Evolutionary conservation across 2,113 vertebrate genomes (phyloP).

Genomic region (Willisornis vidua): DNA sequence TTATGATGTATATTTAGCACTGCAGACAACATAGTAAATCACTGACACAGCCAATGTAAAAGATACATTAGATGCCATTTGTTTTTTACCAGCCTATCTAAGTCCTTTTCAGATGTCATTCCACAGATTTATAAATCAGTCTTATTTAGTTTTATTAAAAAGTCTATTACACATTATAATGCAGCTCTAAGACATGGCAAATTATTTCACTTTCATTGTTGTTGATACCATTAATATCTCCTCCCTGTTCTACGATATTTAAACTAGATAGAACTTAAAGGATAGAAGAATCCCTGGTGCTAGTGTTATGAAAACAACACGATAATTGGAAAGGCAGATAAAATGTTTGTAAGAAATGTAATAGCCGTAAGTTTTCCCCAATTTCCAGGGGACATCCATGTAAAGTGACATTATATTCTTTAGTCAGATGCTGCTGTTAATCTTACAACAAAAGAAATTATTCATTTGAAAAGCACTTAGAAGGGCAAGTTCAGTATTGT

Average conservation of each 20-base stretch:
- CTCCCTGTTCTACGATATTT: not conserved
- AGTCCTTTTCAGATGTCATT: conserved; percentile 67
- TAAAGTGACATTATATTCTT: not conserved
- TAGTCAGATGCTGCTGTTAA: not conserved
- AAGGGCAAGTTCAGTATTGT: not conserved
- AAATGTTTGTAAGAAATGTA: not conserved
- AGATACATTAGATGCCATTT: conserved; percentile 74
- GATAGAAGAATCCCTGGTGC: not conserved
- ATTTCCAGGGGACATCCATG: not conserved
- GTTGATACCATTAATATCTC: not conserved
- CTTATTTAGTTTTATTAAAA: conserved; percentile 69
- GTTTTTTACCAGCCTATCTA: conserved; percentile 63
- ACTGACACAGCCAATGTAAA: conserved; percentile 69
- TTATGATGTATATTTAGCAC: conserved; percentile 79
- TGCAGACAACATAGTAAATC: conserved; percentile 77
- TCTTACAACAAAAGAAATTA: not conserved
- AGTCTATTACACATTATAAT: conserved; percentile 62
- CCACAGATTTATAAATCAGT: conserved; percentile 68
- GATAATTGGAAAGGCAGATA: not conserved
- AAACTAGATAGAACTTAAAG: not conserved
- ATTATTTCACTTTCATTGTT: conserved; percentile 22
- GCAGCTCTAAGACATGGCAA: conserved; percentile 28
- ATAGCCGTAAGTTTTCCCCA: not conserved
- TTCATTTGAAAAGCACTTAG: not conserved
- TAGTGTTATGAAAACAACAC: not conserved